Evolutionary conservation across 2,113 vertebrate genomes (phyloP), one percentile per base, ranked within the genome.

Genomic region (Charadrius vociferus): DNA sequence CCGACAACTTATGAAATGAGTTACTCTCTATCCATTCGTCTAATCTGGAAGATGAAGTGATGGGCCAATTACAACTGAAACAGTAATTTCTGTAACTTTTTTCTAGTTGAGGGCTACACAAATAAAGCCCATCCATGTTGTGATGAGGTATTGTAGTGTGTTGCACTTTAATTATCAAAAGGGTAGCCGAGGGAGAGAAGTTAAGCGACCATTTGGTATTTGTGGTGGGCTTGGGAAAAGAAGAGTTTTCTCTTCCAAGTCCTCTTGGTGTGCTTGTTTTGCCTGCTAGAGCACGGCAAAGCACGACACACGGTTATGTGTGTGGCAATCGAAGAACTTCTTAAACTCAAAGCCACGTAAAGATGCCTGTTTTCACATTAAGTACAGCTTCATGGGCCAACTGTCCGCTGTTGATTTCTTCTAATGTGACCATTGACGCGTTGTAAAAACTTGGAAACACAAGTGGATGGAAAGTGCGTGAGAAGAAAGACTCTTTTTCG

Each of bases 1-100:
- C 26, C 14, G 12, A 1, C 34, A 80, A 4, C 19, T 75, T 61
- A 1, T 0, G 1, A 41, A 14, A 26, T 3, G 45, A 22, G 12
- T 61, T 34, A 30, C n/a, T 68, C 34, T 53, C 22, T 53, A 5
- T 30, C 41, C 3, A 1, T 24, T 71, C 50, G 22, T 62, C 10
- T 67, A 4, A 12, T 19, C 1, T 10, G 75, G 50, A 7, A 3
- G 74, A 5, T 16, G 29, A 20, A 15, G 26, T 5, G 62, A 32
- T 58, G 87, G 71, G 3, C 39, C 30, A 27, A 1, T 30, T 18
- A 23, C 36, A 3, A 34, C 47, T 84, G 63, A 45, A 55, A 17
- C 8, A 15, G 67, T 3, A 13, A 8, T 5, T 32, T 49, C 66
- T 82, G 34, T 12, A 3, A 23, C 22, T 26, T 24, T 56, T 65